phyloP scores from a whole-genome alignment of 2,797 vertebrate genomes.

The Propithecus perrieri region DNA sequence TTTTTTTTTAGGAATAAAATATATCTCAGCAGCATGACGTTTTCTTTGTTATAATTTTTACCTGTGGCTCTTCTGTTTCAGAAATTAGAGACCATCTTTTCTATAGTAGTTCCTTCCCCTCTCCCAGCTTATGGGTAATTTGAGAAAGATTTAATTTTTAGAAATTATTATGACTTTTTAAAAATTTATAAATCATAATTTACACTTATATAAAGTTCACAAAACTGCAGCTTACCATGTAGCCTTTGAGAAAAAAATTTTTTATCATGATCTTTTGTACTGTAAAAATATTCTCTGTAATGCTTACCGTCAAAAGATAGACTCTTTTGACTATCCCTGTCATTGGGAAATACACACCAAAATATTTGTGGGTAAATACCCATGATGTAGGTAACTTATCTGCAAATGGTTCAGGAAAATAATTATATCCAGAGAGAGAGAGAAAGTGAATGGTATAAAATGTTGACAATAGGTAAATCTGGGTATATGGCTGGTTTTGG shows the following conservation, averaged over 20 bases:
- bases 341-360: not conserved
- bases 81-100: slow-evolving; percentile 73
- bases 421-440: not conserved
- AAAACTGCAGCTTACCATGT: slow-evolving; percentile 64
- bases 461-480: not conserved
- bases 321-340: not conserved
- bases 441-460: not conserved
- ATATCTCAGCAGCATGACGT: slow-evolving; percentile 67
- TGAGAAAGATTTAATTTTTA: slow-evolving; percentile 68
- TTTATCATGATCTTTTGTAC: slow-evolving; percentile 74
- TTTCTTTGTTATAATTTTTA: slow-evolving; percentile 81
- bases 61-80: slow-evolving; percentile 66
- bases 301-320: slow-evolving; percentile 68
- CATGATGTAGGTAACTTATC: not conserved
- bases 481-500: not conserved
- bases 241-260: slow-evolving; percentile 63
- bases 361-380: not conserved
- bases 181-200: slow-evolving; percentile 69
- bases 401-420: not conserved
- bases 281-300: slow-evolving; percentile 79
- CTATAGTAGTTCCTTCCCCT: not conserved
- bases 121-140: slow-evolving; percentile 32
- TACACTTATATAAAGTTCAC: slow-evolving; percentile 64
- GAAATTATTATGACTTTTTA: slow-evolving; percentile 44
- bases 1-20: slow-evolving; percentile 70